Percentiles rank a stretch among this genome's conserved stretches.
These are phyloP conservation scores for Palythoa grandis DNA, from an alignment of 92 coral and sea anemone species.

Conservation along the genomic window DNA sequence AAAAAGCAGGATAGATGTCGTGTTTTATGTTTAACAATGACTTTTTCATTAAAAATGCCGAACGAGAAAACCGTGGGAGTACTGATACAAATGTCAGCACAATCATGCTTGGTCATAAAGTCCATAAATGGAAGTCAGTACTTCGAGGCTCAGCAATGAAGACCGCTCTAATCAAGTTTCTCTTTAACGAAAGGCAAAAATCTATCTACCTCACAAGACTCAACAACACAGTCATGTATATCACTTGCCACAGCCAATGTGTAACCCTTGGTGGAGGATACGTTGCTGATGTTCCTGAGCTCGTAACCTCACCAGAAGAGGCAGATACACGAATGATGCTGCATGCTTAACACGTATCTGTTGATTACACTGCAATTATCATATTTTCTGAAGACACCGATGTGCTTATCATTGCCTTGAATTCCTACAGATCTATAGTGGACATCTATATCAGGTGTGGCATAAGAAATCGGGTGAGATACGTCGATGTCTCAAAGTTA, in stretches of 20 bases:
- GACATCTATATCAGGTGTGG: constrained; percentile 2
- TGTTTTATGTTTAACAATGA: constrained; percentile 44
- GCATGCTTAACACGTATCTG: constrained; percentile 23
- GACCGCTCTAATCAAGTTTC: background rate
- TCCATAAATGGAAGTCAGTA: background rate
- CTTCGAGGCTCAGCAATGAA: background rate
- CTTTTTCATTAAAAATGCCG: constrained; percentile 1
- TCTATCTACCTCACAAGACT: background rate
- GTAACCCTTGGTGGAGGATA: constrained; percentile 8
- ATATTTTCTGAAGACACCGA: background rate
- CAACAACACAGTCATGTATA: background rate
- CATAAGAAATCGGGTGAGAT: background rate
- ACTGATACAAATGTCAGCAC: background rate
- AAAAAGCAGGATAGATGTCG: constrained; percentile 31
- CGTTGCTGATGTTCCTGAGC: constrained; percentile 18
- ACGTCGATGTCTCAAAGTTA: background rate
- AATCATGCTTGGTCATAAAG: background rate
- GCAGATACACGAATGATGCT: constrained; percentile 20
- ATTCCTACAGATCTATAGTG: background rate
- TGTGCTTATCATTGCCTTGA: background rate
- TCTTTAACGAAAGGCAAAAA: background rate
- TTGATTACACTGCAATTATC: constrained; percentile 10
- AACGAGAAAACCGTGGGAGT: constrained; percentile 18
- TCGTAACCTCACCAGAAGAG: constrained; percentile 27
- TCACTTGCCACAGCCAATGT: background rate